Evolutionary conservation across 2,888 invertebrate species (phyloP).

Genomic region (Lycocerus yunnanus): DNA sequence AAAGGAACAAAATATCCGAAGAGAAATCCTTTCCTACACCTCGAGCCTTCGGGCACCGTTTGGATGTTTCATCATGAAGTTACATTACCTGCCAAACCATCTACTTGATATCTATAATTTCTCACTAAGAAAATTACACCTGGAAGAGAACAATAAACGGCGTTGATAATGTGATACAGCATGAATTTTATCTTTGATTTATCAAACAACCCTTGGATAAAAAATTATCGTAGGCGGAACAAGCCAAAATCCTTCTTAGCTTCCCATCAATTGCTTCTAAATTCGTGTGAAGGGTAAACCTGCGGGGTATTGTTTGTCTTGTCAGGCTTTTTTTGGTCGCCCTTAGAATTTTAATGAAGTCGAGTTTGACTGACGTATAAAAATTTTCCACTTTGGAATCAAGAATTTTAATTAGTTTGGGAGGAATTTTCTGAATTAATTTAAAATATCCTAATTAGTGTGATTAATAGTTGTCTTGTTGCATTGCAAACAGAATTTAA

Average conservation of each 20-base stretch:
- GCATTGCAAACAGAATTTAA: background rate
- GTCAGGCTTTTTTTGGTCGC: background rate
- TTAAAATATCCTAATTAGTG: background rate
- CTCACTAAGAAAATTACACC: constrained; percentile 3
- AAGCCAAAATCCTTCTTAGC: background rate
- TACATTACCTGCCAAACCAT: background rate
- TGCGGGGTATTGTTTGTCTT: background rate
- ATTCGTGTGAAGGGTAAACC: background rate
- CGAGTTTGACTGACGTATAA: background rate
- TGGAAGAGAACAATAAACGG: constrained; percentile 12
- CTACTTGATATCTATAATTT: constrained; percentile 1
- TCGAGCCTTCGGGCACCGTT: background rate
- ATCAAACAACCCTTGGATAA: constrained; percentile 16
- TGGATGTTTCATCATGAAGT: background rate
- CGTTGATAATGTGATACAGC: constrained; percentile 24
- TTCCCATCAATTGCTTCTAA: background rate
- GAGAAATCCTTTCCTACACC: background rate
- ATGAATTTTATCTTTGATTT: constrained; percentile 20
- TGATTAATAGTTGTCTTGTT: background rate
- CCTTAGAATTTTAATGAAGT: constrained; percentile 1
- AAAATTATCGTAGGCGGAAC: background rate
- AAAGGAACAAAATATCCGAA: background rate
- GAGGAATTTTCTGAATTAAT: background rate
- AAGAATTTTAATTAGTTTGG: background rate
- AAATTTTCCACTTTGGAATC: background rate